These are phyloP conservation scores for Paradoxurus hermaphroditus DNA, from an alignment of 2,113 vertebrate genomes.

Conservation along the genomic window DNA sequence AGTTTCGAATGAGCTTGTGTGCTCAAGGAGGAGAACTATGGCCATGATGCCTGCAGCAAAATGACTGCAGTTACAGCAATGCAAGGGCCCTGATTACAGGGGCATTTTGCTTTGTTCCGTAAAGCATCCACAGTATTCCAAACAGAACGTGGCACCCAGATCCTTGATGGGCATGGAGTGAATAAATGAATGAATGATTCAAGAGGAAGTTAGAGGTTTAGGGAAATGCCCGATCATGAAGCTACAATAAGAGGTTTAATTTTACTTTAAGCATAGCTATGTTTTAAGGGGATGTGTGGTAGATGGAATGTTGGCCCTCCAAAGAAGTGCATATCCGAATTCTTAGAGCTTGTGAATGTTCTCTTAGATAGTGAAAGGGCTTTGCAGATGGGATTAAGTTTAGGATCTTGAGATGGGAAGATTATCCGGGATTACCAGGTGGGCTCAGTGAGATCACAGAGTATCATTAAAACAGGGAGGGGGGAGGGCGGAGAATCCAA, in stretches of 20 bases:
- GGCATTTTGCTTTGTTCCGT: neutral
- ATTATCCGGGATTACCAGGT: neutral
- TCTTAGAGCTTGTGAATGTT: neutral
- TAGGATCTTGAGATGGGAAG: neutral
- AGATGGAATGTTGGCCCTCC: neutral
- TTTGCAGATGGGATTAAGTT: neutral
- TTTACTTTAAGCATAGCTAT: neutral
- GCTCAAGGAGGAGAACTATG: neutral
- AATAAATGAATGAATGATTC: neutral
- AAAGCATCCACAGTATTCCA: neutral
- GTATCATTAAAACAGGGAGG: neutral
- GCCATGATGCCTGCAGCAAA: rapidly evolving
- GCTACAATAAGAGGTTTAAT: neutral
- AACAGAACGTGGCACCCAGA: neutral
- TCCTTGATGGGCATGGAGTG: neutral
- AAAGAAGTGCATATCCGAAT: neutral
- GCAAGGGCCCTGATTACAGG: rapidly evolving
- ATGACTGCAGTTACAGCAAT: rapidly evolving
- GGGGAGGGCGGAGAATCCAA: neutral
- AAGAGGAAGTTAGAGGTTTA: neutral
- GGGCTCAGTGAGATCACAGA: neutral
- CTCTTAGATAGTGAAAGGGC: neutral
- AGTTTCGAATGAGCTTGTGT: neutral
- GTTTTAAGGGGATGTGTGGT: neutral
- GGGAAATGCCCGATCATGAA: neutral